phyloP scores from a whole-genome alignment of 2,113 vertebrate genomes.

The Oreotragus oreotragus region DNA sequence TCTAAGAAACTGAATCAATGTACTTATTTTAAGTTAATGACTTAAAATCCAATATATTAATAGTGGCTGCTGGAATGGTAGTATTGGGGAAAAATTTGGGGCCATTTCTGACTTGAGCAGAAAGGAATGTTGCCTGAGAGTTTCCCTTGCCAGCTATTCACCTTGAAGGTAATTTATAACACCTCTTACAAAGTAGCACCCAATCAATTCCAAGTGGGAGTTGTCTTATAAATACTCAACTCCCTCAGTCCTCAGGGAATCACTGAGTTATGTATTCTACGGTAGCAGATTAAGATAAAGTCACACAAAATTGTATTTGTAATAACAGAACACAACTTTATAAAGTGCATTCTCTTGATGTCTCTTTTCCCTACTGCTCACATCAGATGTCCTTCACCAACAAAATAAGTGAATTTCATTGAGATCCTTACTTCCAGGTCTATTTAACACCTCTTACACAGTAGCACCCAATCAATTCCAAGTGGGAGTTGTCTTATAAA shows the following conservation, averaged over 20 bases:
- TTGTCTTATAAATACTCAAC: neutral
- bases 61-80: neutral
- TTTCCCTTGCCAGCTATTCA: neutral
- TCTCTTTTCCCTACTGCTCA: neutral
- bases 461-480: neutral
- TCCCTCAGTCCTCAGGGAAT: neutral
- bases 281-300: neutral
- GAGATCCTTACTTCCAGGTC: neutral
- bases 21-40: neutral
- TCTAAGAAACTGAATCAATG: neutral
- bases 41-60: neutral
- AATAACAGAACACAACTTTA: neutral
- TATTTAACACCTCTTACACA: neutral
- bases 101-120: neutral
- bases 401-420: neutral
- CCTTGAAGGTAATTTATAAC: neutral
- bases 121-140: neutral
- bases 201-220: neutral
- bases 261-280: neutral
- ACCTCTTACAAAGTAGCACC: neutral
- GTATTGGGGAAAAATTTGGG: neutral
- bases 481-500: neutral
- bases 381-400: neutral
- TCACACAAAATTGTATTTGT: neutral
- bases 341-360: neutral